Evolutionary conservation across 2,888 invertebrate species (phyloP).

Genomic region (Leptinotarsa haldemani): DNA sequence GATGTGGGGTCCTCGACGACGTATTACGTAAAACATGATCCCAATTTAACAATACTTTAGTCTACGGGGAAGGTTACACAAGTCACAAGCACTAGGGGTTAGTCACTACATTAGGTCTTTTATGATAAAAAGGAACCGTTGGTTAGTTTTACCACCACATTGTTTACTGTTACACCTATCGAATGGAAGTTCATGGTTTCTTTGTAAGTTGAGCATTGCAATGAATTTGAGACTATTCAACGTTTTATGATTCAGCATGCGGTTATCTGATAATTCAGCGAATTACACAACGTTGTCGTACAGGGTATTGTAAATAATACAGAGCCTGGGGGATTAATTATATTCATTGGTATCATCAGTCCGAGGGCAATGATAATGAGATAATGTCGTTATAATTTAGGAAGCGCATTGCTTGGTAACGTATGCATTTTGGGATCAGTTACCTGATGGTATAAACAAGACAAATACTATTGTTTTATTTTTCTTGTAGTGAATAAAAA

Average conservation of each 20-base stretch:
- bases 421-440: no score
- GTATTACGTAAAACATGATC: conserved; percentile 24
- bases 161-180: conserved; percentile 5
- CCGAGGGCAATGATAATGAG: no score
- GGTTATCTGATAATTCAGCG: conserved; percentile 11
- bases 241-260: conserved; percentile 4
- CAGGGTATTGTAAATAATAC: background rate
- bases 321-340: background rate
- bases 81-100: conserved; percentile 26
- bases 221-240: background rate
- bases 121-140: background rate
- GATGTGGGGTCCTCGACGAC: conserved; percentile 26
- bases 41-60: conserved; percentile 15
- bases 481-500: no score
- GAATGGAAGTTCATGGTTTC: conserved; percentile 5
- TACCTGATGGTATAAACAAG: no score
- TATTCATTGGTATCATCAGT: background rate
- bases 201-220: conserved; percentile 14
- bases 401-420: no score
- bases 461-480: no score
- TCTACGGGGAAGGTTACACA: conserved; percentile 14
- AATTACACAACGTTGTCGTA: background rate
- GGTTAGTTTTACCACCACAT: conserved; percentile 20
- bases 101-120: conserved; percentile 16
- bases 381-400: no score